phyloP scores from a whole-genome alignment of 2,113 vertebrate species.

The Castor canadensis region DNA sequence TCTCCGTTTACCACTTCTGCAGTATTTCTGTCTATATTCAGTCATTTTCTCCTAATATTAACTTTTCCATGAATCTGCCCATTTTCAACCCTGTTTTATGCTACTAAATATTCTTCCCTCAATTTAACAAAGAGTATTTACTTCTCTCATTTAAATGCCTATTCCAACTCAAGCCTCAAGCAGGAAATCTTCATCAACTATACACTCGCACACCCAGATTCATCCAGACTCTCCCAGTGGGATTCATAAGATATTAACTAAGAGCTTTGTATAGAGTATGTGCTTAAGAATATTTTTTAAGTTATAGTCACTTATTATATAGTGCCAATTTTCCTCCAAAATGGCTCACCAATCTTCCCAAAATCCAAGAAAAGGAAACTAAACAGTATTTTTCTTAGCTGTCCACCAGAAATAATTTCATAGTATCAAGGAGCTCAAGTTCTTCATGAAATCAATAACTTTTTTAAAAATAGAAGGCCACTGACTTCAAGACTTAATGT shows the following conservation, averaged over 20 bases:
- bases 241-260: not conserved
- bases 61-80: not conserved
- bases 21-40: not conserved
- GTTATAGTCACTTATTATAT: not conserved
- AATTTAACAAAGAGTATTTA: conserved; percentile 20
- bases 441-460: not conserved
- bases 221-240: not conserved
- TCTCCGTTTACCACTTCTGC: not conserved
- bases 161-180: not conserved
- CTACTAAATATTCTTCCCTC: not conserved
- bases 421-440: not conserved
- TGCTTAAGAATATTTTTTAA: not conserved
- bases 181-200: conserved; percentile 6
- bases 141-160: conserved; percentile 44
- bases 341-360: not conserved
- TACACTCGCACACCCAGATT: not conserved
- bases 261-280: not conserved
- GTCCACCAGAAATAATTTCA: not conserved
- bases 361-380: not conserved
- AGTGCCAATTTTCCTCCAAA: not conserved
- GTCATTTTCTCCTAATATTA: not conserved
- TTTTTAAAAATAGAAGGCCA: not conserved
- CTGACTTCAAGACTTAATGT: not conserved
- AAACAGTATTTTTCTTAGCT: not conserved
- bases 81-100: not conserved